These are phyloP conservation scores for Lasioglossum marginatum DNA, from an alignment of 2,888 invertebrate genomes.

Conservation along the genomic window DNA sequence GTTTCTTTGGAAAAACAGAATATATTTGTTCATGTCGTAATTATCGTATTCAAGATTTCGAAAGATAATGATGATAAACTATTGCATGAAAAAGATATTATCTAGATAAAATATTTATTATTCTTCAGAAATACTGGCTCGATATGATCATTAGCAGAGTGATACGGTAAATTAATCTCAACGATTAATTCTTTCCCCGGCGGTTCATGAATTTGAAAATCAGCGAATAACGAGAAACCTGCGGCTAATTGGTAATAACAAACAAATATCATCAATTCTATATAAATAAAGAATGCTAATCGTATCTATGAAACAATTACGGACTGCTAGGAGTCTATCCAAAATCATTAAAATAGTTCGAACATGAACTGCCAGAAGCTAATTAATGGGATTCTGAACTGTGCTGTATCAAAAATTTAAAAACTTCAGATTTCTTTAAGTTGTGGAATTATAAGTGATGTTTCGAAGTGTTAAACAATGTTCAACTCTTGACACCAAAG, in stretches of 20 bases:
- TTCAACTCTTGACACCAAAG: neutral
- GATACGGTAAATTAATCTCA: constrained; percentile 6
- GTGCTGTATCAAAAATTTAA: neutral
- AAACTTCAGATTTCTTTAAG: neutral
- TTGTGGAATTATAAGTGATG: neutral
- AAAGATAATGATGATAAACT: neutral
- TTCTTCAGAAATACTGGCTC: neutral
- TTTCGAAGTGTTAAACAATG: neutral
- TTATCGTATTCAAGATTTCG: neutral
- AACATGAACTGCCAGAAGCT: neutral
- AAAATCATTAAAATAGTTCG: neutral
- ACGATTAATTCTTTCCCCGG: neutral
- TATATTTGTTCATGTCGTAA: neutral
- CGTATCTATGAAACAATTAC: neutral
- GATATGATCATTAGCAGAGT: neutral
- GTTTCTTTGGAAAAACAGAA: neutral
- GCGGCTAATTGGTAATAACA: neutral
- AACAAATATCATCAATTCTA: constrained; percentile 4
- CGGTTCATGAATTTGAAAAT: neutral
- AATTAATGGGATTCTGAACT: neutral
- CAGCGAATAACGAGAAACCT: neutral
- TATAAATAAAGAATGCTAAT: neutral
- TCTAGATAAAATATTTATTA: neutral
- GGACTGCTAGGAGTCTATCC: neutral
- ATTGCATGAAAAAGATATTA: neutral